Percentiles rank a stretch among this genome's conserved stretches.
These are phyloP conservation scores for Talpa occidentalis DNA, from an alignment of 2,113 vertebrate genomes.

Conservation along the genomic window DNA sequence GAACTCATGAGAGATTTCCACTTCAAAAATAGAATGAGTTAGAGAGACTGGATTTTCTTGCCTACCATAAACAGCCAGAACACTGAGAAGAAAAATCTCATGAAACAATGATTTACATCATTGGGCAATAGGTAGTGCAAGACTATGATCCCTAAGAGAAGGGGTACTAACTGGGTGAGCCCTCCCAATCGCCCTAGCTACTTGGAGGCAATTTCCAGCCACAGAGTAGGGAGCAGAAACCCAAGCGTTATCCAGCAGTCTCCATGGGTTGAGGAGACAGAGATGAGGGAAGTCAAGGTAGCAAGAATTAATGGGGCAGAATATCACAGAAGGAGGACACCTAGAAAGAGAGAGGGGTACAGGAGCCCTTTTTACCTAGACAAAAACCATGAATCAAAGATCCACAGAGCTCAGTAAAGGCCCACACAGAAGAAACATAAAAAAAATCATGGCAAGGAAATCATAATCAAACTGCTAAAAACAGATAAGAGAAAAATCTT, in stretches of 20 bases:
- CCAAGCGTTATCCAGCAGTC: background rate
- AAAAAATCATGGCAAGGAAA: background rate
- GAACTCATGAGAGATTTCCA: background rate
- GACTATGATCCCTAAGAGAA: background rate
- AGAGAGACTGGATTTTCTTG: background rate
- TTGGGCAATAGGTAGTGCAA: background rate
- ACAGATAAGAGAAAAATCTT: background rate
- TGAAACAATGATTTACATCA: background rate
- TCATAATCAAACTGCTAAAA: background rate
- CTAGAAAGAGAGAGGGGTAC: background rate
- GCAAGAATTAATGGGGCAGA: background rate
- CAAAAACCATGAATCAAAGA: background rate
- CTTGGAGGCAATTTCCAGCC: background rate
- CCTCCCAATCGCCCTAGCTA: background rate
- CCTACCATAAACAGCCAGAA: background rate
- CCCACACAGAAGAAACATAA: conserved; percentile 8
- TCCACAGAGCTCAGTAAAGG: background rate
- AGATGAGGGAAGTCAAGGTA: background rate
- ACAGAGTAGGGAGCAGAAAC: background rate
- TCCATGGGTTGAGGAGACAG: background rate
- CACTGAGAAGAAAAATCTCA: background rate
- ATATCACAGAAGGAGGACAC: background rate
- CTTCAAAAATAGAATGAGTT: background rate
- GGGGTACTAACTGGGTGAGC: background rate
- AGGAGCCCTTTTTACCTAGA: background rate